Evolutionary conservation across 2,888 invertebrate genomes (phyloP), one percentile per base, ranked within the genome.

Genomic region (Globia sparganii): DNA sequence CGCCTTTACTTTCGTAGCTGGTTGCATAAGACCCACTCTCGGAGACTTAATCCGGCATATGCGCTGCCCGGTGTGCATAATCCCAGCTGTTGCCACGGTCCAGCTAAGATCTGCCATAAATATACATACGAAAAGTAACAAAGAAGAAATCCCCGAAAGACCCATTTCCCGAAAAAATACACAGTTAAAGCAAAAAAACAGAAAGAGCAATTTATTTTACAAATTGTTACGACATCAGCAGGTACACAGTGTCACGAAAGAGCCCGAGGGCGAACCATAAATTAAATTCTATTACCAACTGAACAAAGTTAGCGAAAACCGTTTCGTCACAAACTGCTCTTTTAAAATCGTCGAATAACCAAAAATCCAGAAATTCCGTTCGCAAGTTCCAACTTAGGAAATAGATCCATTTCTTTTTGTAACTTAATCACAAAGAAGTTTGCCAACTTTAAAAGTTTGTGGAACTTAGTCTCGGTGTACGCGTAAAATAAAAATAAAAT

Each of bases 401-500:
- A 91, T 91, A 90, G 90, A 91, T 91, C 89, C 90, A 91, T 91
- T 91, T 89, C 91, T 88, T 91, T 90, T 86, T 88, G 89, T 89
- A 91, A 91, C 91, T 91, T 91, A 90, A 91, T 91, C 91, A 89
- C 91, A 88, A 87, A 88, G 86, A 90, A 87, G 90, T 89, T 90
- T 83, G 77, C 72, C 74, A 83, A 91, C 89, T 90, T 90, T 86
- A 86, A 91, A 91, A 91, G 87, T 89, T 88, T 86, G 82, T 72
- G 72, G 72, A 88, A 91, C 88, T 91, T 89, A 80, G 86, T 90
- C 91, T 81, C 82, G 75, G 84, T 75, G 84, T 87, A 88, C 86
- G 88, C 90, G 87, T 90, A 87, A 91, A 91, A 91, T 91, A 89
- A 91, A 91, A 91, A 91, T 91, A 91, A 91, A 88, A 88, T 81